A percentile compares a stretch with the other conserved stretches of the same genome.
These are phyloP conservation scores for Brassicogethes aeneus DNA, from an alignment of 2,888 invertebrate genomes.

Conservation along the genomic window DNA sequence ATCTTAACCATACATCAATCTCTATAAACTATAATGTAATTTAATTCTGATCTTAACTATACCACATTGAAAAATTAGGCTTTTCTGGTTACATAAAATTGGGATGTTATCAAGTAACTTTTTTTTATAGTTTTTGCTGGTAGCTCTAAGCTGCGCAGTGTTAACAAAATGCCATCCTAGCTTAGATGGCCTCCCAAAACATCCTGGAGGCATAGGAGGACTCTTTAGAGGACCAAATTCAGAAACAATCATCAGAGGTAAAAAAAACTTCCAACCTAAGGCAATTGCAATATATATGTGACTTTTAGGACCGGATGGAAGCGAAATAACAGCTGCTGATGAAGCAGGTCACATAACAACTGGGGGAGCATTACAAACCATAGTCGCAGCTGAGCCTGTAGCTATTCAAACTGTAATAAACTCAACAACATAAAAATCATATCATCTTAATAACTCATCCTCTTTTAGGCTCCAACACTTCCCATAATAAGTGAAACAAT, in stretches of 20 bases:
- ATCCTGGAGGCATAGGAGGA: slow-evolving; percentile 33
- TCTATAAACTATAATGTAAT: too few relatives aligned
- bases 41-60: too few relatives aligned
- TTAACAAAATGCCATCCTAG: slow-evolving; percentile 10
- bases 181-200: slow-evolving; percentile 21
- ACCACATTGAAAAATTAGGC: too few relatives aligned
- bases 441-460: too few relatives aligned
- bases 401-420: slow-evolving; percentile 4
- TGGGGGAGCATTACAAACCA: slow-evolving; percentile 16
- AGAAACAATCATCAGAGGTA: slow-evolving; percentile 33
- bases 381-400: slow-evolving; percentile 22
- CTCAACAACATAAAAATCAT: too few relatives aligned
- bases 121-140: slow-evolving; percentile 16
- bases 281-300: background rate
- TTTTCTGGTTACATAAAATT: too few relatives aligned
- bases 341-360: slow-evolving; percentile 25
- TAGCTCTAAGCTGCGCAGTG: slow-evolving; percentile 15
- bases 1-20: too few relatives aligned
- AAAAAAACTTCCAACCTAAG: background rate
- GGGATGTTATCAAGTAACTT: too few relatives aligned
- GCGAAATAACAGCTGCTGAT: slow-evolving; percentile 32
- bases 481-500: slow-evolving; percentile 4
- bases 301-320: slow-evolving; percentile 32
- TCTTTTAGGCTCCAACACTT: slow-evolving; percentile 4
- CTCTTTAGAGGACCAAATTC: slow-evolving; percentile 35